Evolutionary conservation across 2,113 vertebrate species (phyloP).

Genomic region (Hiodon tergisus): DNA sequence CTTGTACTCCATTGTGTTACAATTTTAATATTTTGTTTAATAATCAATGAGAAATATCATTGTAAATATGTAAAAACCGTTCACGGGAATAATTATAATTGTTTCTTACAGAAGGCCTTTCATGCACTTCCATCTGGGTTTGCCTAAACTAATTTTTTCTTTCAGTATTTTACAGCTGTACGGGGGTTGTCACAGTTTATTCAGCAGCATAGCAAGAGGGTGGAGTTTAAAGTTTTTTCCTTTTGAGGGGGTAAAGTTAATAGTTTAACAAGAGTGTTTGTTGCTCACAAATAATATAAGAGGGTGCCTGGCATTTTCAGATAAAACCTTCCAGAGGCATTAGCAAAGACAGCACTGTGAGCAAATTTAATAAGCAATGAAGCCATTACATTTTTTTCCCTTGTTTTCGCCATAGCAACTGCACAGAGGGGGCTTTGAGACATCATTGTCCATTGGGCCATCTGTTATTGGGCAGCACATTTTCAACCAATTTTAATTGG

Average conservation of each 20-base stretch:
- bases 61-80: no score
- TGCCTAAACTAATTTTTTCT: constrained; percentile 48
- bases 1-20: background rate
- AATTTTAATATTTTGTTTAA: no score
- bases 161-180: constrained; percentile 50
- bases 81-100: no score
- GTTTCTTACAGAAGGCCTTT: background rate
- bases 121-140: constrained; percentile 17
- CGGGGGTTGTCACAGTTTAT: constrained; percentile 54
- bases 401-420: constrained; percentile 71
- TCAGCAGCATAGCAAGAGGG: constrained; percentile 33
- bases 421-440: constrained; percentile 61
- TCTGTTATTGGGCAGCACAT: constrained; percentile 80
- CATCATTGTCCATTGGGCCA: constrained; percentile 89
- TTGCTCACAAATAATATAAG: constrained; percentile 45
- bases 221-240: constrained; percentile 28
- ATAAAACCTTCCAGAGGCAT: constrained; percentile 59
- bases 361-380: constrained; percentile 72
- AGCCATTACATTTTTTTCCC: constrained; percentile 63
- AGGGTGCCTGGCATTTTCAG: constrained; percentile 64
- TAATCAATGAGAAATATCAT: no score
- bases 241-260: constrained; percentile 47
- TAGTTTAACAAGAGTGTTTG: constrained; percentile 57
- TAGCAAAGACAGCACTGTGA: constrained; percentile 57
- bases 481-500: constrained; percentile 72